Evolutionary conservation across 2,797 vertebrate species (phyloP).

Genomic region (Pteropus rufus): DNA sequence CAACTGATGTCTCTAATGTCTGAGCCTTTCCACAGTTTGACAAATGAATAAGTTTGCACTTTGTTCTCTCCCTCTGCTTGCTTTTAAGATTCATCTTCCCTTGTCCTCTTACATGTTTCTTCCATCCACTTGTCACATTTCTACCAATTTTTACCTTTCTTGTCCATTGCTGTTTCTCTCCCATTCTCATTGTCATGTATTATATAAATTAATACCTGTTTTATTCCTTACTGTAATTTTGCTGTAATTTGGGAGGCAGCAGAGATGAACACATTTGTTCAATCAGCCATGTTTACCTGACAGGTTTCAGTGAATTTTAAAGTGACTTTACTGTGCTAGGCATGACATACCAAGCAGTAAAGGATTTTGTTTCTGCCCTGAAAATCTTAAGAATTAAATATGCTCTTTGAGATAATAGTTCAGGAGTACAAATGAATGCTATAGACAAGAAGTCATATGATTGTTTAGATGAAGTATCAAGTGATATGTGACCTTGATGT

Average conservation of each 20-base stretch:
- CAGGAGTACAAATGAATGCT: not conserved
- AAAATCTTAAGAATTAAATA: slow-evolving; percentile 24
- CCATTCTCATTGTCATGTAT: not conserved
- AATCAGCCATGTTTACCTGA: not conserved
- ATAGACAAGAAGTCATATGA: not conserved
- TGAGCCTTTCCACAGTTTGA: not conserved
- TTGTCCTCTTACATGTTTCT: not conserved
- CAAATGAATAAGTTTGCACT: not conserved
- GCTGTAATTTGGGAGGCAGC: not conserved
- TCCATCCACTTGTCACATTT: not conserved
- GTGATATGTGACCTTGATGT: not conserved
- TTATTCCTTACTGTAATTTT: not conserved
- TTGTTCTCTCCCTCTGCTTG: not conserved
- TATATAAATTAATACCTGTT: not conserved
- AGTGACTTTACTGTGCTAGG: not conserved
- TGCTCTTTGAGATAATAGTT: slow-evolving; percentile 17
- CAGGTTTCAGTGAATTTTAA: slow-evolving; percentile 24
- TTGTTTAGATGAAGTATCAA: not conserved
- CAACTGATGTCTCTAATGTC: not conserved
- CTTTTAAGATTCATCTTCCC: not conserved
- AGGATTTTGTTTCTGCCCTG: not conserved
- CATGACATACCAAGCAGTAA: not conserved
- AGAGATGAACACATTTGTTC: not conserved
- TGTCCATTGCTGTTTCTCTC: not conserved
- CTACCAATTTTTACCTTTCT: not conserved